Conservation (phyloP, 2,888 invertebrate genomes). For the Tridacna crocea region DNA sequence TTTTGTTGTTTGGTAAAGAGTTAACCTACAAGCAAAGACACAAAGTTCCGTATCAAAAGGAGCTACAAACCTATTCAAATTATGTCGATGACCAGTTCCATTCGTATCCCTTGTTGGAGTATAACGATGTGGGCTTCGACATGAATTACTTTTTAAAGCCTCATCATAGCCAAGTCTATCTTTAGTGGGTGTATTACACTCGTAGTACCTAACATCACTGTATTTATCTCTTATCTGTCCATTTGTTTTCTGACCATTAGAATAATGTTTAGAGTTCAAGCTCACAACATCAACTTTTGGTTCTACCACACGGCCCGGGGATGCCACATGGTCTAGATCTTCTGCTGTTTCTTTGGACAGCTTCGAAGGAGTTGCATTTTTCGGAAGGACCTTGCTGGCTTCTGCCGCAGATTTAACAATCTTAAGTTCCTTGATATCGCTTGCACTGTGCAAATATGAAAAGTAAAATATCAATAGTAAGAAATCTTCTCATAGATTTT, state of each 20-base stretch:
- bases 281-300: slow-evolving; percentile 30
- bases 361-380: slow-evolving; percentile 77
- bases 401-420: slow-evolving; percentile 87
- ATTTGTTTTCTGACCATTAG: slow-evolving; percentile 15
- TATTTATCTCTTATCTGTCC: slow-evolving; percentile 1
- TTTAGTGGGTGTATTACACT: slow-evolving; percentile 23
- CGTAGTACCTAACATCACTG: slow-evolving; percentile 20
- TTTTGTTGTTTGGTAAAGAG: too few species aligned
- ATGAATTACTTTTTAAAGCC: slow-evolving; percentile 26
- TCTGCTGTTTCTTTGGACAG: slow-evolving; percentile 75
- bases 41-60: too few species aligned
- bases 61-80: slow-evolving; percentile 9
- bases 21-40: too few species aligned
- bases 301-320: slow-evolving; percentile 75
- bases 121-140: slow-evolving; percentile 41
- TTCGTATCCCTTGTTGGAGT: slow-evolving; percentile 30
- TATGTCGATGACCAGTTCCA: slow-evolving; percentile 13
- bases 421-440: slow-evolving; percentile 90
- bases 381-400: slow-evolving; percentile 79
- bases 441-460: slow-evolving; percentile 86
- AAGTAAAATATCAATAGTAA: not conserved
- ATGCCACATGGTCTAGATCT: slow-evolving; percentile 68
- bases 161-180: slow-evolving; percentile 31
- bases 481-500: not conserved
- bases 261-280: not conserved